A percentile compares a stretch with the other conserved stretches of the same genome.
Evolutionary conservation across 2,113 vertebrate genomes (phyloP).

Genomic region (Dasyurus viverrinus): DNA sequence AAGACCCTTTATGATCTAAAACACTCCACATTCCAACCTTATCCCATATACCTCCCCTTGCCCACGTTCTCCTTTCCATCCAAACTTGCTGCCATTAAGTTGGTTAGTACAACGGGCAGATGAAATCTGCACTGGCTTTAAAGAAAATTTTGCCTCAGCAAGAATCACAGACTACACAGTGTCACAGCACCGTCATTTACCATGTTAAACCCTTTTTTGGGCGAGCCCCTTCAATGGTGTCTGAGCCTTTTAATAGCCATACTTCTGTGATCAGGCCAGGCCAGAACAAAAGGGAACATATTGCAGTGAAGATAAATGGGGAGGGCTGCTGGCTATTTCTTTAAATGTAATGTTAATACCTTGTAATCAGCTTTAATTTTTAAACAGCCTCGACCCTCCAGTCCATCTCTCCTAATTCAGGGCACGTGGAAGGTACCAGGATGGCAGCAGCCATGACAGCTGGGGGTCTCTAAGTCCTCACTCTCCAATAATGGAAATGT

Average conservation of each 20-base stretch:
- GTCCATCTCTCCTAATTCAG: slow-evolving; percentile 76
- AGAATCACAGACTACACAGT: neutral
- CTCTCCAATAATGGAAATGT: slow-evolving; percentile 77
- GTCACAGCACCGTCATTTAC: neutral
- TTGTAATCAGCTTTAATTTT: slow-evolving; percentile 85
- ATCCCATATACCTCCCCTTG: neutral
- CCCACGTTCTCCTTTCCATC: neutral
- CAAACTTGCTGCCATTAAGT: neutral
- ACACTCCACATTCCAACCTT: neutral
- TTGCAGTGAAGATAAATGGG: slow-evolving; percentile 44
- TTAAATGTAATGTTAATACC: slow-evolving; percentile 77
- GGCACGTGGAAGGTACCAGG: slow-evolving; percentile 75
- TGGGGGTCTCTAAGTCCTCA: slow-evolving; percentile 84
- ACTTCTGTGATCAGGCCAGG: neutral
- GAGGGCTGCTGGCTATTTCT: slow-evolving; percentile 73
- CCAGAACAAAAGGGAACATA: slow-evolving; percentile 68
- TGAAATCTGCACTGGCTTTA: neutral
- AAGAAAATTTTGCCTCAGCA: neutral
- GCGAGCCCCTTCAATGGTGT: neutral
- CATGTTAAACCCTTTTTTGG: slow-evolving; percentile 39
- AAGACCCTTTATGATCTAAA: neutral
- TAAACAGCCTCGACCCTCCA: slow-evolving; percentile 78
- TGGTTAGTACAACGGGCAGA: neutral
- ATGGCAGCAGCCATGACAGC: slow-evolving; percentile 61
- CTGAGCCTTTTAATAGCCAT: neutral